Percentiles rank a stretch among this genome's conserved stretches.
These are phyloP conservation scores for Trachelus tabidus DNA, from an alignment of 2,888 invertebrate species.

Conservation along the genomic window DNA sequence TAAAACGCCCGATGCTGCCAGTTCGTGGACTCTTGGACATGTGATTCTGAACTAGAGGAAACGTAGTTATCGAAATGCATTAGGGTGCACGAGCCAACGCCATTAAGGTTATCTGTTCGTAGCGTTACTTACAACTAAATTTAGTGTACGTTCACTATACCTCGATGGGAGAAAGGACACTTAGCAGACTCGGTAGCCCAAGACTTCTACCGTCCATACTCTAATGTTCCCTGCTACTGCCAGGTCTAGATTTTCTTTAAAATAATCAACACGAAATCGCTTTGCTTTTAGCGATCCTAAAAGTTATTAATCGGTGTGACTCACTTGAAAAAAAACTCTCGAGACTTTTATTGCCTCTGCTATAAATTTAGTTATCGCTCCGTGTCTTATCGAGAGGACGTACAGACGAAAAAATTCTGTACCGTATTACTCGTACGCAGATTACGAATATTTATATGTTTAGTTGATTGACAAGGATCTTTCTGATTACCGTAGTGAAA, in stretches of 20 bases:
- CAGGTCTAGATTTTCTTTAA: neutral
- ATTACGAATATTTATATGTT: neutral
- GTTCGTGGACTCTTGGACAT: neutral
- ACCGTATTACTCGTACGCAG: neutral
- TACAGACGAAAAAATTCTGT: neutral
- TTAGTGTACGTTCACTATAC: constrained; percentile 42
- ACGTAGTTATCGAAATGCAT: constrained; percentile 52
- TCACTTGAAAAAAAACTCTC: neutral
- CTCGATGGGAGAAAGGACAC: constrained; percentile 20
- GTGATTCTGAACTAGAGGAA: constrained; percentile 1
- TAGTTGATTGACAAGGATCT: neutral
- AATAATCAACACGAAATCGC: neutral
- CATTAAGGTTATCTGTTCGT: constrained; percentile 54
- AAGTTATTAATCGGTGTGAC: neutral
- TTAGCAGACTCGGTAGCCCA: constrained; percentile 8
- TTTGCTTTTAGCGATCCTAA: constrained; percentile 6
- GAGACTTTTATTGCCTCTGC: neutral
- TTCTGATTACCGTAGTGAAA: neutral
- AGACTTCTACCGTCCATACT: neutral
- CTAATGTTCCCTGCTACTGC: neutral
- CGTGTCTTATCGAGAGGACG: neutral
- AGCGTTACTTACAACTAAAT: constrained; percentile 52
- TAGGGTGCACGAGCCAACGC: constrained; percentile 43
- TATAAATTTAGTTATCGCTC: neutral
- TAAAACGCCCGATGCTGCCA: neutral